Percentiles rank a stretch among this genome's conserved stretches.
Evolutionary conservation across 1,140 invertebrate genomes (phyloP).

Genomic region (Rhizoglyphus robini): DNA sequence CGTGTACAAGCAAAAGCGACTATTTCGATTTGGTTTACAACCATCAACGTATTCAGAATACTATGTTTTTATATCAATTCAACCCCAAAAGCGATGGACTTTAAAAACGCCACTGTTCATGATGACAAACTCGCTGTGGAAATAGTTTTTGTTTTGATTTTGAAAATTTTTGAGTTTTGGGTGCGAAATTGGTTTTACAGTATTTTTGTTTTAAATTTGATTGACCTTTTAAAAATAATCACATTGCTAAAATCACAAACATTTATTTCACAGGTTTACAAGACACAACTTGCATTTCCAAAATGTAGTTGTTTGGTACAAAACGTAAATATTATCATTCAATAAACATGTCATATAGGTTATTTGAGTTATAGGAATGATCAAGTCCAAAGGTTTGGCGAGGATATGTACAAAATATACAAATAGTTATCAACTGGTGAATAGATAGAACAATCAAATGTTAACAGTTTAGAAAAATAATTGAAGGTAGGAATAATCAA

Average conservation of each 20-base stretch:
- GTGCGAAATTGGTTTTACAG: not conserved
- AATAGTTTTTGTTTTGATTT: not conserved
- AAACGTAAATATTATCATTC: too few species aligned
- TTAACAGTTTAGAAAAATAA: too few species aligned
- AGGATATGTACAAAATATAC: not conserved
- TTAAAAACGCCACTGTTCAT: not conserved
- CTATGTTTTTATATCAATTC: not conserved
- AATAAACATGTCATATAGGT: too few species aligned
- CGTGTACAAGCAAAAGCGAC: slow-evolving; percentile 5
- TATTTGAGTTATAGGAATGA: too few species aligned
- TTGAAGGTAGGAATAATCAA: not conserved
- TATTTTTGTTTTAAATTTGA: not conserved
- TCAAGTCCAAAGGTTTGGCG: too few species aligned
- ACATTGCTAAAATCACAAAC: too few species aligned
- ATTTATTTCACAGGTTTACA: too few species aligned
- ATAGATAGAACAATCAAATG: too few species aligned
- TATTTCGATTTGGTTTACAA: not conserved
- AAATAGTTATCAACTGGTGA: too few species aligned
- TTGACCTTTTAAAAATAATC: too few species aligned
- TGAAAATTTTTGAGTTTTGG: not conserved
- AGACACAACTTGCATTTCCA: too few species aligned
- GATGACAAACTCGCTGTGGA: not conserved
- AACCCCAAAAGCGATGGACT: not conserved
- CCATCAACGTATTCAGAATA: not conserved
- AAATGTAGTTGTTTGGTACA: too few species aligned